Evolutionary conservation across 2,797 vertebrate species (phyloP), one percentile per base, ranked within the genome.

Genomic region (Falco peregrinus): DNA sequence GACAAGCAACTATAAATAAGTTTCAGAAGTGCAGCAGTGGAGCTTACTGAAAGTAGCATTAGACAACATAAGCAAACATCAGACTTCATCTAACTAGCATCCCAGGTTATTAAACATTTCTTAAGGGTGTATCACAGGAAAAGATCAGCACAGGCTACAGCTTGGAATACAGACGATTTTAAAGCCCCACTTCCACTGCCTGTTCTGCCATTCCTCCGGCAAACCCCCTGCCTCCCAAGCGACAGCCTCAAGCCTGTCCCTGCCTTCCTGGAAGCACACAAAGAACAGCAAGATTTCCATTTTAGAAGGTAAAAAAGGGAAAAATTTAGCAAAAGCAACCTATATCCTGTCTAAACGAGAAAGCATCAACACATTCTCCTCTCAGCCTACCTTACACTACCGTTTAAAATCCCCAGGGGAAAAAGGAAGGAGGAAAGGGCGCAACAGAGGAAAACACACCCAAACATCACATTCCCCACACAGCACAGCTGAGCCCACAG

Each of bases 401-500:
- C 16, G n/a, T 18, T 77, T 10, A 80, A 74, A 22, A 28, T 57
- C 35, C 65, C 5, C 4, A 9, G 13, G 2, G 4, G 0, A 43
- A 59, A 39, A 53, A 47, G 5, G 13, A 47, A 19, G 2, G 3
- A 3, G 3, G 7, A 50, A 59, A 82, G 6, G 10, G 18, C 56
- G 56, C 12, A 73, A 54, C 13, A 43, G 25, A 5, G 45, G 71
- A 67, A 57, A 2, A 4, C 47, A 31, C 14, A 15, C 13, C 2
- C 26, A 31, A 51, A 16, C 3, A 45, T 29, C 5, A 0, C 13
- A 2, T 4, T 31, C 13, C 11, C 35, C 19, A 5, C 37, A 35
- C 9, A 37, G 19, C 33, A 39, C 16, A 51, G 31, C 12, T 24
- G 57, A 76, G 5, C 8, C 53, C 28, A 4, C 0, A 7, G 4